Base-by-base conservation (phyloP, 1,140 invertebrate species). In the Saccostrea cuccullata region DNA sequence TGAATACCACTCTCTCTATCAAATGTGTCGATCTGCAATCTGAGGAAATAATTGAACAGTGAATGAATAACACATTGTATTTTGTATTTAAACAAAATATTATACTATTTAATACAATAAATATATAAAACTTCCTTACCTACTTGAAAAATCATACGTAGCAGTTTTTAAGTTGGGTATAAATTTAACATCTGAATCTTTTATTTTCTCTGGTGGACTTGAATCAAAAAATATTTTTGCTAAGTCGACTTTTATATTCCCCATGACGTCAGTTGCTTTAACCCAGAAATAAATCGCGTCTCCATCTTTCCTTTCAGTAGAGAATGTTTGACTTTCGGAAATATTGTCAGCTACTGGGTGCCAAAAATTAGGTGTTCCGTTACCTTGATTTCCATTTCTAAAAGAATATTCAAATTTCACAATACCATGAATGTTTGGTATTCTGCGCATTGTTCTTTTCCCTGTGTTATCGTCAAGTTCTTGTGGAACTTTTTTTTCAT, bases 381-480 rank as follows among this genome's bases (percentile, higher is more conserved):
- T 84, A 17, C 89, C 86, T 9, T 84, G 9, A n/a, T 89, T 84
- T 55, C 84, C 84, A 26, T 64, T 26, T 30, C 40, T 36, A 23
- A 26, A 87, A 47, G 23, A 67, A 20, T 77, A 73, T 56, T 87
- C 40, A 70, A 87, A 87, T 15, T 36, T 70, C 2, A 87, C 70
- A 55, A 89, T 89, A n/a, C 89, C 89, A 60, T 67, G 84, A 20
- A 82, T 26, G 56, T 89, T 89, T 17, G n/a, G n/a, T 23, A 89
- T 85, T 8, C 60, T 67, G 20, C 64, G 36, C 73, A 77, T 15
- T 8, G 73, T 89, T 11, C 89, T 77, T 0, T 60, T 30, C 0
- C 89, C 89, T 0, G 23, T 55, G 12, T 82, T 30, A 56, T 89
- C 89, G 20, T 89, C 89, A 4, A 87, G 73, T 58, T 15, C 13